phyloP scores from a whole-genome alignment of 2,113 vertebrate genomes.

The Epinephelus cyanopodus region DNA sequence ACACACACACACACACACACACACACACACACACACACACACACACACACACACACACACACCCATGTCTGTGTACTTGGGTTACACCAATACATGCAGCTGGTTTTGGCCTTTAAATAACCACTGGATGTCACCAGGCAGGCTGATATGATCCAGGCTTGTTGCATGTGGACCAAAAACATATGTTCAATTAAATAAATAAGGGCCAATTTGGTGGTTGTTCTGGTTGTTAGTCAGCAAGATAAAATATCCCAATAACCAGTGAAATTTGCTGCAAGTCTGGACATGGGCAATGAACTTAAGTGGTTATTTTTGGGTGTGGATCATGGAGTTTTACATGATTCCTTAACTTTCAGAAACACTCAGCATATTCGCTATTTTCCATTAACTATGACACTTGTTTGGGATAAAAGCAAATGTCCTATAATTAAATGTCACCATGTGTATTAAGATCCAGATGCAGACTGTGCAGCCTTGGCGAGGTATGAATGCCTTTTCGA shows the following conservation, averaged over 20 bases:
- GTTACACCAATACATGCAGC: slow-evolving; percentile 33
- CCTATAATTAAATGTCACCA: neutral
- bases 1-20: slow-evolving; percentile 25
- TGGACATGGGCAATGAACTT: neutral
- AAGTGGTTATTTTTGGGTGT: neutral
- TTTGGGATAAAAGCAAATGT: neutral
- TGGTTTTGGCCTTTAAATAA: slow-evolving; percentile 46
- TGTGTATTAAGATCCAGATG: neutral
- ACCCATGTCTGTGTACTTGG: neutral
- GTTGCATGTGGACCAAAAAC: slow-evolving; percentile 19
- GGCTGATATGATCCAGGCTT: slow-evolving; percentile 20
- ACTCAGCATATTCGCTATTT: neutral
- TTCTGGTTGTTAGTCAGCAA: slow-evolving; percentile 38
- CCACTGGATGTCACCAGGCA: slow-evolving; percentile 39
- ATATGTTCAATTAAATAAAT: slow-evolving; percentile 45
- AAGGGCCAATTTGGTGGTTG: slow-evolving; percentile 40
- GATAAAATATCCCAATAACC: neutral
- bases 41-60: neutral
- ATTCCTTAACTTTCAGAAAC: neutral
- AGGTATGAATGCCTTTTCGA: neutral
- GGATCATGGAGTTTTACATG: neutral
- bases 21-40: slow-evolving; percentile 4
- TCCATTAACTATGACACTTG: neutral
- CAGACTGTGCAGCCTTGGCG: neutral
- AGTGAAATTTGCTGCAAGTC: slow-evolving; percentile 24